These are phyloP conservation scores for Chionodraco myersi DNA, from an alignment of 2,113 vertebrate genomes.

Conservation along the genomic window DNA sequence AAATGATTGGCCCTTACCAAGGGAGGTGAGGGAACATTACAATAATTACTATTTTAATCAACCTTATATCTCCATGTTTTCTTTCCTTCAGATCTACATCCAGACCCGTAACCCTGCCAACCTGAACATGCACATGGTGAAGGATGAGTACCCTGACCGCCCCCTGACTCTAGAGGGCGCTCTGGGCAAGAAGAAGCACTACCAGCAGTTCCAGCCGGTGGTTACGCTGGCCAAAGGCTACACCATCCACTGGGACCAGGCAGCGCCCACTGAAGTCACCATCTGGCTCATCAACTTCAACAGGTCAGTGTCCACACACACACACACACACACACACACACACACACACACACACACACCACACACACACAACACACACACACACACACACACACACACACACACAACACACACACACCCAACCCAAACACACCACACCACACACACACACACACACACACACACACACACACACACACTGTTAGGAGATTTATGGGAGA, in stretches of 20 bases:
- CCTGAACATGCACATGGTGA: conserved; percentile 91
- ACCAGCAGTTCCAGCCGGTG: conserved; percentile 98
- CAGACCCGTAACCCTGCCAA: conserved; percentile 91
- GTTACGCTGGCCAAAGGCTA: conserved; percentile 92
- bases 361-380: too few relatives aligned
- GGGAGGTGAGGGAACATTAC: too few relatives aligned
- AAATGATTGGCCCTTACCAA: too few relatives aligned
- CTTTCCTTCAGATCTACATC: conserved; percentile 88
- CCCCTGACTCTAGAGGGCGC: conserved; percentile 91
- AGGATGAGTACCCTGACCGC: conserved; percentile 89
- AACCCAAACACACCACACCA: too few relatives aligned
- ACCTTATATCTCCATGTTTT: not conserved
- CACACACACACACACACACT: too few relatives aligned
- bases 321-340: not conserved
- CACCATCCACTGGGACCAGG: conserved; percentile 95
- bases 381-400: too few relatives aligned
- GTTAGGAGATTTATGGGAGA: too few relatives aligned
- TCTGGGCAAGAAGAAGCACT: conserved; percentile 90
- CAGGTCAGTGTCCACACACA: conserved; percentile 84
- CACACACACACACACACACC: too few relatives aligned
- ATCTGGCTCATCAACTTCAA: conserved; percentile 99
- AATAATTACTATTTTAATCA: not conserved
- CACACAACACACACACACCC: too few relatives aligned
- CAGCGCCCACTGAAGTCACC: conserved; percentile 90
- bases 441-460: too few relatives aligned